A percentile compares a stretch with the other conserved stretches of the same genome.
These are phyloP conservation scores for Planiliza haematocheilus DNA, from an alignment of 2,113 vertebrate species.

Conservation along the genomic window DNA sequence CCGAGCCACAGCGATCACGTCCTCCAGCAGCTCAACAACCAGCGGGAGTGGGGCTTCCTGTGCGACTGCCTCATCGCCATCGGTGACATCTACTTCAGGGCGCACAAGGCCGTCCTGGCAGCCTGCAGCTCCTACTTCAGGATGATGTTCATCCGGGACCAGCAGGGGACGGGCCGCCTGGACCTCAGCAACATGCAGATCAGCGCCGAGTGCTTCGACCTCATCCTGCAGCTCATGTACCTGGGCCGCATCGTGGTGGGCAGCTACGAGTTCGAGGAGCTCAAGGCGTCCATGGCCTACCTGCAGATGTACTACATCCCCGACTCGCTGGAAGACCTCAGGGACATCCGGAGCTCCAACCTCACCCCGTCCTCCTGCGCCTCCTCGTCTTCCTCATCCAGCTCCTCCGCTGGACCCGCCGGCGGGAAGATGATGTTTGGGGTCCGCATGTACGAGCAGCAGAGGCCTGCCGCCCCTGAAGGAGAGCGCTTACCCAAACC, in stretches of 20 bases:
- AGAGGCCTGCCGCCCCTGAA: slow-evolving; percentile 82
- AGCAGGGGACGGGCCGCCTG: slow-evolving; percentile 91
- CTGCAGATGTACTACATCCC: slow-evolving; percentile 98
- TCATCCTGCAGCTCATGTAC: slow-evolving; percentile 99
- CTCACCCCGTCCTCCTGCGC: slow-evolving; percentile 77
- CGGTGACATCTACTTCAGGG: slow-evolving; percentile 96
- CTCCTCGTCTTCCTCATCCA: slow-evolving; percentile 80
- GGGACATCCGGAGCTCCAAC: slow-evolving; percentile 77
- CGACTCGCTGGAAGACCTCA: slow-evolving; percentile 84
- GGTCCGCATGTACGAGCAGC: slow-evolving; percentile 96
- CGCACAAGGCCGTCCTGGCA: slow-evolving; percentile 95
- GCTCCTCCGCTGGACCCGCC: slow-evolving; percentile 81
- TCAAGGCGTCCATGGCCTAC: slow-evolving; percentile 96
- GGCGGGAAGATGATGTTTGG: slow-evolving; percentile 97
- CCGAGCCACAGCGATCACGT: slow-evolving; percentile 97
- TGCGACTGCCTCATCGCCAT: slow-evolving; percentile 98
- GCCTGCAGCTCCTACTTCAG: slow-evolving; percentile 98
- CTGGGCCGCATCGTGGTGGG: slow-evolving; percentile 93
- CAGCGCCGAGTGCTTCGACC: slow-evolving; percentile 97
- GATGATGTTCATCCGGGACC: slow-evolving; percentile 99
- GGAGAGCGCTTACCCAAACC: slow-evolving; percentile 82
- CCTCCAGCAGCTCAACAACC: slow-evolving; percentile 98
- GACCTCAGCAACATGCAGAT: slow-evolving; percentile 99
- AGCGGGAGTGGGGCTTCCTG: slow-evolving; percentile 98
- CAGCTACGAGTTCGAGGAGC: slow-evolving; percentile 94